Evolutionary conservation across 2,888 invertebrate species (phyloP), one percentile per base, ranked within the genome.

Genomic region (Seladonia tumulorum): DNA sequence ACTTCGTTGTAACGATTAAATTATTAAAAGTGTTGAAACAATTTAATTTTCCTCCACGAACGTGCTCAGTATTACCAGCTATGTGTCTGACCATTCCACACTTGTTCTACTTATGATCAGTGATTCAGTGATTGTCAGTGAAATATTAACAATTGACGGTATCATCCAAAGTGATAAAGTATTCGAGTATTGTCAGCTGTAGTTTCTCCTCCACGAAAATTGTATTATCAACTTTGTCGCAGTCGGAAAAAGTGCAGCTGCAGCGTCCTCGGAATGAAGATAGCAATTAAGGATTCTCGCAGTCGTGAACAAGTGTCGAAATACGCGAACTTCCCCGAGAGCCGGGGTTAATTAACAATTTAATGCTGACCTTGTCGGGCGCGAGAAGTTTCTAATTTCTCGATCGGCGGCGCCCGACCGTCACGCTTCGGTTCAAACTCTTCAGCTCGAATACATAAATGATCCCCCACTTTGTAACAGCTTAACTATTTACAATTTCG

Each of bases 351-450:
- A 72, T 72, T 49, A 49, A 72, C 29, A 49, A 72, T 72, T 63
- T 72, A 47, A 72, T 18, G 29, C 49, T 49, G 72, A 49, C 72
- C 49, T 29, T 72, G 47, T 72, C 71, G 73, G 16, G 45, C 25
- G 14, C 16, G 71, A 45, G 71, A 71, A 71, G 71, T 71, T 71
- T 71, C 45, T 45, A 71, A 71, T 71, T 45, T 71, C 71, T 12
- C 25, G 45, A 71, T 25, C 45, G 8, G n/a, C 71, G 45, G 5
- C 18, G 18, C 8, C n/a, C 12, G 12, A 57, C 45, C 16, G 25
- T 16, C 22, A 2, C 66, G 35, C 35, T 35, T 22, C 35, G 66
- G 35, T 35, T 35, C 35, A 35, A 66, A 66, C 66, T 66, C 66
- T 39, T 35, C 35, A 2, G 35, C 35, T 18, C 35, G 66, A 22